These are phyloP conservation scores for Aegotheles bennettii DNA, from an alignment of 2,113 vertebrate species.

Conservation along the genomic window DNA sequence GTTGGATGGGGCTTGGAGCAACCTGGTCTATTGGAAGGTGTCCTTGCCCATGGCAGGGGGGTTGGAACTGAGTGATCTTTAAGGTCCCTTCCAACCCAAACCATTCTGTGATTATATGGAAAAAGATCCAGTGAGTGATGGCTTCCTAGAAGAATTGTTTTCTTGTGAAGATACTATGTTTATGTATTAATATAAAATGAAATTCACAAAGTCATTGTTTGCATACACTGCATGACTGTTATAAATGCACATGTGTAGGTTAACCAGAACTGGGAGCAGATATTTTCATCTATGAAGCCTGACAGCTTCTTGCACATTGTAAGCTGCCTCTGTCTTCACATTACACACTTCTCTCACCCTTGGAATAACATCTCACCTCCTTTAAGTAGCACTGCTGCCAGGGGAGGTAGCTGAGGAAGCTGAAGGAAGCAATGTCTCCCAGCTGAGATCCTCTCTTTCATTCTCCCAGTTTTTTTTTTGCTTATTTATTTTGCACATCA, in stretches of 20 bases:
- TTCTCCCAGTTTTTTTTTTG: not conserved
- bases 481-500: not conserved
- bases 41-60: no score
- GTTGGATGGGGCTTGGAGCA: no score
- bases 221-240: not conserved
- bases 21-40: no score
- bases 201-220: not conserved
- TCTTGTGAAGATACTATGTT: not conserved
- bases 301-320: not conserved
- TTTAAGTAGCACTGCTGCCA: not conserved
- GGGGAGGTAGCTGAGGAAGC: not conserved
- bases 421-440: not conserved
- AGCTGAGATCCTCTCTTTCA: not conserved
- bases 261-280: not conserved
- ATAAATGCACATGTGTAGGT: fast-evolving
- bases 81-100: no score
- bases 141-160: no score
- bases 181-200: not conserved
- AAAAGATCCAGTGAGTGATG: not conserved
- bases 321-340: not conserved
- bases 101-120: no score
- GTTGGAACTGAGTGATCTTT: no score
- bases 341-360: not conserved
- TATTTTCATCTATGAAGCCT: not conserved
- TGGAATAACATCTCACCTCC: not conserved